phyloP scores from a whole-genome alignment of 2,888 invertebrate genomes.

The Dynastes grantii region DNA sequence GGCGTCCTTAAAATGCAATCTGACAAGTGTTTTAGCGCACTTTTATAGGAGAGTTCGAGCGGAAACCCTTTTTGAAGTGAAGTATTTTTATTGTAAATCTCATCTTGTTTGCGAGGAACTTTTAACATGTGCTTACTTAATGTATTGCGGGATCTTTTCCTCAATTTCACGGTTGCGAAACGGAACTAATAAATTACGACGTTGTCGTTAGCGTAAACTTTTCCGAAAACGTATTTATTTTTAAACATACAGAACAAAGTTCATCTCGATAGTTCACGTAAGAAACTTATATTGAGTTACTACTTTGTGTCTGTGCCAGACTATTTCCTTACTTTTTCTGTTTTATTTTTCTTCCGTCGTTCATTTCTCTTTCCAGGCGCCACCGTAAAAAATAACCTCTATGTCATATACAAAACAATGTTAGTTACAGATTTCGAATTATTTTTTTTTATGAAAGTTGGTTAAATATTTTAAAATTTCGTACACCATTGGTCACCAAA shows the following conservation, averaged over 20 bases:
- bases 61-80: not conserved
- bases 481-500: too few relatives aligned
- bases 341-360: not conserved
- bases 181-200: constrained; percentile 2
- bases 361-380: not conserved
- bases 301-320: not conserved
- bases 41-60: not conserved
- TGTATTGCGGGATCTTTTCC: not conserved
- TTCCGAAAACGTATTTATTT: constrained; percentile 4
- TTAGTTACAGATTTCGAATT: too few relatives aligned
- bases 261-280: not conserved
- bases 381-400: not conserved
- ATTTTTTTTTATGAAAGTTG: too few relatives aligned
- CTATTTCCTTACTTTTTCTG: not conserved
- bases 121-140: not conserved
- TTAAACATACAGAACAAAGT: not conserved
- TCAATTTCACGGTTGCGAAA: not conserved
- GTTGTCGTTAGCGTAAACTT: constrained; percentile 18
- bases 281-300: constrained; percentile 15
- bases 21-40: constrained; percentile 25
- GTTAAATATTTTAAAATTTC: too few relatives aligned
- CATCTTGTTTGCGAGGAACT: not conserved
- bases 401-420: too few relatives aligned
- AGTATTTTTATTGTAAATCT: constrained; percentile 3
- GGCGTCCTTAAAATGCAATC: constrained; percentile 8